phyloP scores from a whole-genome alignment of 1,140 invertebrate genomes.

The Camponotus pennsylvanicus region DNA sequence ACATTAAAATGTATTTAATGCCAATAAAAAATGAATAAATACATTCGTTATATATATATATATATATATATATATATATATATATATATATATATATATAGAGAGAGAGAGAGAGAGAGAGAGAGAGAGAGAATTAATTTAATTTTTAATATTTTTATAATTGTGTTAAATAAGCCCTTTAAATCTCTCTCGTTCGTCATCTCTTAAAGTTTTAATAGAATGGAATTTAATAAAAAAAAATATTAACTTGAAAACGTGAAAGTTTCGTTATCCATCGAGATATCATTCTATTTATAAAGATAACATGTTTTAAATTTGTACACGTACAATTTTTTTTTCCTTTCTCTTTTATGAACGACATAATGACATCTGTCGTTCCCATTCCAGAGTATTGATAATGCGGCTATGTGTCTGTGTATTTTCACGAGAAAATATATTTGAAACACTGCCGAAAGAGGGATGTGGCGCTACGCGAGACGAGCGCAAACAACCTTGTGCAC shows the following conservation, averaged over 20 bases:
- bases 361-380: neutral
- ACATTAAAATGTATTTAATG: slow-evolving; percentile 31
- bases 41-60: neutral
- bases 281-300: neutral
- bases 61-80: too few relatives aligned
- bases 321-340: neutral
- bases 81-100: neutral
- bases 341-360: neutral
- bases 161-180: neutral
- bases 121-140: neutral
- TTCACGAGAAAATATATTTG: slow-evolving; percentile 49
- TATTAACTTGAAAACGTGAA: neutral
- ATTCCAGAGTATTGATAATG: slow-evolving; percentile 34
- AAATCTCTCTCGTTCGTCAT: too few relatives aligned
- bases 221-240: slow-evolving; percentile 11
- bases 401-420: slow-evolving; percentile 28
- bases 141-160: slow-evolving; percentile 35
- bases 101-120: too few relatives aligned
- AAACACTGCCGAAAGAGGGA: slow-evolving; percentile 44
- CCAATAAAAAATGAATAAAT: slow-evolving; percentile 35
- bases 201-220: neutral
- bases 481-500: slow-evolving; percentile 55
- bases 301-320: slow-evolving; percentile 1
- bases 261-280: neutral
- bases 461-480: slow-evolving; percentile 14